A percentile compares a stretch with the other conserved stretches of the same genome.
These are phyloP conservation scores for Halisarca cf. caerulea DNA, from an alignment of 37 sponge, comb jelly and placozoan species.

Conservation along the genomic window DNA sequence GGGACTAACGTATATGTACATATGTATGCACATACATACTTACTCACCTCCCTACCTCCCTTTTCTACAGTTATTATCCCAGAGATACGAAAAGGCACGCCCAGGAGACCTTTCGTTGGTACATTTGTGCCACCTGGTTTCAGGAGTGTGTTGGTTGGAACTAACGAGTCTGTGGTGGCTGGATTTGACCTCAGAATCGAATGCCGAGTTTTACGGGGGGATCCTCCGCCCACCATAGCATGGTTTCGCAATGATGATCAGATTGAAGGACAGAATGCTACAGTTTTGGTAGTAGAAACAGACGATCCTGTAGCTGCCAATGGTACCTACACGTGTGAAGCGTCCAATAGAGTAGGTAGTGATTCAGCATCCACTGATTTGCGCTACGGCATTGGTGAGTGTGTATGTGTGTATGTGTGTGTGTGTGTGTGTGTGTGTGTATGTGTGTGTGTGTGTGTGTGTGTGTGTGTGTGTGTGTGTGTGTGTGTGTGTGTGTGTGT, in stretches of 20 bases:
- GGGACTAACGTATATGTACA: not conserved
- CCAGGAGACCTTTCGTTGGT: not conserved
- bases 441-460: no score
- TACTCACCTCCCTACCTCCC: not conserved
- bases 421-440: no score
- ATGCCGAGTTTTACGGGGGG: not conserved
- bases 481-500: no score
- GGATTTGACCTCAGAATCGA: not conserved
- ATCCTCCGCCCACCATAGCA: not conserved
- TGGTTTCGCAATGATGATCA: not conserved
- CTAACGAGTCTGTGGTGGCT: not conserved
- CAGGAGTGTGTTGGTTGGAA: not conserved
- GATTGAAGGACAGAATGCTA: not conserved
- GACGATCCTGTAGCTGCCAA: not conserved
- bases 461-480: no score
- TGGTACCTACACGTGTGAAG: slow-evolving; percentile 17
- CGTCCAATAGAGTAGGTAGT: slow-evolving; percentile 4
- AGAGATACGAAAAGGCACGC: not conserved
- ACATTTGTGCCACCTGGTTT: not conserved
- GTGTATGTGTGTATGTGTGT: no score
- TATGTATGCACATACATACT: no score
- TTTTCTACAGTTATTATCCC: not conserved
- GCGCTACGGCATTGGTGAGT: slow-evolving; percentile 20
- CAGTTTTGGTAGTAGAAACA: not conserved
- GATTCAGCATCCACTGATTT: slow-evolving; percentile 8